Evolutionary conservation across 2,113 vertebrate genomes (phyloP).

Genomic region (Pygoscelis adeliae): DNA sequence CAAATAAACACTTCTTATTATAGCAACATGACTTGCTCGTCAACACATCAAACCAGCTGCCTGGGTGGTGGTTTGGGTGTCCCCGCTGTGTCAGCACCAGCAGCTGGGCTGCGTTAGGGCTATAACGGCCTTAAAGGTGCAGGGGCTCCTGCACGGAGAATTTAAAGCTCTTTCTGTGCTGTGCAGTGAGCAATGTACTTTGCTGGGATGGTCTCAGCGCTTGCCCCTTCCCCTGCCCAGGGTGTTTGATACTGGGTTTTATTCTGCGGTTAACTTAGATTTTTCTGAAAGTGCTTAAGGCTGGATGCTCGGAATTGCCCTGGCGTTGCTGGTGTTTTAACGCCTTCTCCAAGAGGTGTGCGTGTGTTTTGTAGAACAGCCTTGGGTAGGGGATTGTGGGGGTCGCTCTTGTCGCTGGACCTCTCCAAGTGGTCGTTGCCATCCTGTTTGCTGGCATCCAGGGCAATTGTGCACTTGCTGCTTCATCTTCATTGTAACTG

Average conservation of each 20-base stretch:
- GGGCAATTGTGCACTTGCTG: background rate
- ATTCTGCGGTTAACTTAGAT: fast-evolving
- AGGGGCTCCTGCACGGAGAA: too few species aligned
- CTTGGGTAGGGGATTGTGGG: fast-evolving
- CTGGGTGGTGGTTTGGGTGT: constrained; percentile 45
- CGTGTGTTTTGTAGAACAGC: background rate
- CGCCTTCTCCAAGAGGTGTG: fast-evolving
- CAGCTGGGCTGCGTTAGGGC: background rate
- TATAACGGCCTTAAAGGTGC: background rate
- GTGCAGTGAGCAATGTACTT: fast-evolving
- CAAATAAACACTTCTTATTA: constrained; percentile 80
- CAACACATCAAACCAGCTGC: constrained; percentile 57
- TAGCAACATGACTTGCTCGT: constrained; percentile 45
- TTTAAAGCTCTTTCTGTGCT: background rate
- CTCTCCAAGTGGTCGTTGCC: fast-evolving
- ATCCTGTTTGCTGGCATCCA: fast-evolving
- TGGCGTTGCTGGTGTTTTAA: fast-evolving
- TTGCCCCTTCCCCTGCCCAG: background rate
- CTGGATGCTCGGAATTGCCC: fast-evolving
- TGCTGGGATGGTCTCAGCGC: background rate
- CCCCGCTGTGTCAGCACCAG: constrained; percentile 9
- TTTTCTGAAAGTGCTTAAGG: background rate
- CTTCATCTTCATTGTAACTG: fast-evolving
- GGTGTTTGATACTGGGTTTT: background rate
- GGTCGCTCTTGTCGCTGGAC: fast-evolving